A percentile compares a stretch with the other conserved stretches of the same genome.
Conservation (phyloP, 2,797 vertebrate species). For the Ptychobarbus kaznakovi region DNA sequence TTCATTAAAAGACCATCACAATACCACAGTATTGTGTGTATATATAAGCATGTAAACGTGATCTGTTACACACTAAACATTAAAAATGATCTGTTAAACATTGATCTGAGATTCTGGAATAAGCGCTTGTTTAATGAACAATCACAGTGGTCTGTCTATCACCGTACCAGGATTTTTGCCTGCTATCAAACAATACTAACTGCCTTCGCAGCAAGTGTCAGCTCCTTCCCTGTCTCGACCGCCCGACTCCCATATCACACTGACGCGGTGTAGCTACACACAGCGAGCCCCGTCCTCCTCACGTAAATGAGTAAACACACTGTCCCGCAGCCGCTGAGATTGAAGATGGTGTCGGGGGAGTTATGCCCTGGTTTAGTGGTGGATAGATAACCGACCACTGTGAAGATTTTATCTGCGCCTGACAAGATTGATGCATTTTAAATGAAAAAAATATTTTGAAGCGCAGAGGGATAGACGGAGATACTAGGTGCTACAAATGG, state of each 20-base stretch:
- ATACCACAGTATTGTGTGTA: neutral
- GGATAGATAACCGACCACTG: conserved; percentile 28
- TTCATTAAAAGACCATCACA: neutral
- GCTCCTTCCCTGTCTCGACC: neutral
- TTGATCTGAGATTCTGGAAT: neutral
- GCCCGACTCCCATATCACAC: neutral
- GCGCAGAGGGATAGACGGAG: conserved; percentile 41
- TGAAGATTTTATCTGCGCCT: conserved; percentile 21
- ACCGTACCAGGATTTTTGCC: neutral
- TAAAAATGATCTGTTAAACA: neutral
- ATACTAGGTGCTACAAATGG: neutral
- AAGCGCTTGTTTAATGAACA: neutral
- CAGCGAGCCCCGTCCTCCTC: neutral
- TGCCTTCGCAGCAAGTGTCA: neutral
- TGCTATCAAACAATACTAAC: neutral
- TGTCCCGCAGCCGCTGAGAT: neutral
- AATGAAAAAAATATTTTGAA: conserved; percentile 30
- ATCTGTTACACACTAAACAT: neutral
- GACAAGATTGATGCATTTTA: conserved; percentile 20
- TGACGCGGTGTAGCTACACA: neutral
- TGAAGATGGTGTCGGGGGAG: neutral
- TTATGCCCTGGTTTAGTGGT: conserved; percentile 24
- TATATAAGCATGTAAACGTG: neutral
- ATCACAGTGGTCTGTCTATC: neutral
- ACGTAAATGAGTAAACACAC: conserved; percentile 24